Evolutionary conservation across 53 echinoderm and acorn worm genomes (phyloP), one percentile per base, ranked within the genome.

Genomic region (Mesocentrotus franciscanus): DNA sequence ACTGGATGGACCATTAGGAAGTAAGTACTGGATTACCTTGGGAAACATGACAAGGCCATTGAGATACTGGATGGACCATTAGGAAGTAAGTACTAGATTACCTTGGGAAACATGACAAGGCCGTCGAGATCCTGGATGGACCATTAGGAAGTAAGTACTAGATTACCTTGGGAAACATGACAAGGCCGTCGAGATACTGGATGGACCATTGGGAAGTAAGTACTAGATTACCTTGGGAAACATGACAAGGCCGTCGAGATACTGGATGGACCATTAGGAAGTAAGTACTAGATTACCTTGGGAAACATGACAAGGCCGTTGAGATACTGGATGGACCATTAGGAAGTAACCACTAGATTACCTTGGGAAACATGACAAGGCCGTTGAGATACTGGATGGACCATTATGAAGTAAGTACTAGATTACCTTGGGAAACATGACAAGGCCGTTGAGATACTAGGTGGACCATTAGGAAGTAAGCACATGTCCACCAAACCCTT

Each of bases 191-290:
- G 95, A 99, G 32, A 96, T 99, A 76, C 68, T 98, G 16, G 95
- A 97, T 29, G 92, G 97, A 15, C 85, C 95, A 7, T 90, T 98
- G n/a, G n/a, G n/a, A n/a, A n/a, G n/a, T n/a, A n/a, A n/a, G n/a
- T n/a, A n/a, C 95, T 99, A 3, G 98, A 97, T 60, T 96, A 94
- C 29, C 96, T 98, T 30, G 96, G 96, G 60, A 99, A 97, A 64
- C 97, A 99, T 42, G 96, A 99, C 57, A 96, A 96, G 94, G 97
- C 99, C 20, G 64, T 99, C 49, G 95, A 99, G 32, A 96, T 99
- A 76, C 68, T 98, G 16, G 95, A 97, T 29, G 92, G 97, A 15
- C 85, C 95, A 7, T 90, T 98, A n/a, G n/a, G n/a, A n/a, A n/a
- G n/a, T n/a, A n/a, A n/a, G n/a, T n/a, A n/a, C 95, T 99, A 3